Evolutionary conservation across 2,113 vertebrate species (phyloP).

Genomic region (Crypturellus undulatus): DNA sequence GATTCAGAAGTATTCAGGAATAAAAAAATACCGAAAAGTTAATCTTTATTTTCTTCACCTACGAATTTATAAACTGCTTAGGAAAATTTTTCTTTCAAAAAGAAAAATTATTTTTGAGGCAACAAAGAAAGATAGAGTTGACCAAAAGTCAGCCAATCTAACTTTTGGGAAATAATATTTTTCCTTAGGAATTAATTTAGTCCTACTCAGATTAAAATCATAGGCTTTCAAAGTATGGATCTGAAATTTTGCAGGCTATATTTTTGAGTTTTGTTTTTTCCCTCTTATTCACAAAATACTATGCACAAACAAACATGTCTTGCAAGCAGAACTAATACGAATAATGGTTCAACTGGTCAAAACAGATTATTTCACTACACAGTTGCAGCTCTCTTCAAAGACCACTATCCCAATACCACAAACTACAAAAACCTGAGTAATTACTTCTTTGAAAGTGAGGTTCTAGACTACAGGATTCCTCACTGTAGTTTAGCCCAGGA

Average conservation of each 20-base stretch:
- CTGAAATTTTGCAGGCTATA: background rate
- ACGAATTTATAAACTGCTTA: background rate
- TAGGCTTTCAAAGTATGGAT: background rate
- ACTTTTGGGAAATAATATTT: background rate
- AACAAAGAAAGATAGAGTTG: background rate
- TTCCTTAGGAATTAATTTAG: rapidly evolving
- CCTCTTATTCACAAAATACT: background rate
- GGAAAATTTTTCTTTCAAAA: background rate
- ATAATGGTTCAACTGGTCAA: background rate
- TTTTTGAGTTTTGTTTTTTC: background rate
- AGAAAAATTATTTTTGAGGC: background rate
- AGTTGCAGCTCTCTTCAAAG: background rate
- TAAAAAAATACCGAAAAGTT: background rate
- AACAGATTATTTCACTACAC: background rate
- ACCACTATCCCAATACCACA: background rate
- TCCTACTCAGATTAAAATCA: background rate
- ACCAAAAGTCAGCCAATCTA: background rate
- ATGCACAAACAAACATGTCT: background rate
- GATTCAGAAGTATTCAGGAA: background rate
- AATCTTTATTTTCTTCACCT: background rate
- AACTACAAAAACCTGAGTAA: background rate
- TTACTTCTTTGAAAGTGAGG: background rate
- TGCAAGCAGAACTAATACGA: background rate
- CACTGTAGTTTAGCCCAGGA: background rate
- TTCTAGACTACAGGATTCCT: background rate